Percentiles rank a stretch among this genome's conserved stretches.
These are phyloP conservation scores for Rhodophaea formosa DNA, from an alignment of 2,888 invertebrate species.

Conservation along the genomic window DNA sequence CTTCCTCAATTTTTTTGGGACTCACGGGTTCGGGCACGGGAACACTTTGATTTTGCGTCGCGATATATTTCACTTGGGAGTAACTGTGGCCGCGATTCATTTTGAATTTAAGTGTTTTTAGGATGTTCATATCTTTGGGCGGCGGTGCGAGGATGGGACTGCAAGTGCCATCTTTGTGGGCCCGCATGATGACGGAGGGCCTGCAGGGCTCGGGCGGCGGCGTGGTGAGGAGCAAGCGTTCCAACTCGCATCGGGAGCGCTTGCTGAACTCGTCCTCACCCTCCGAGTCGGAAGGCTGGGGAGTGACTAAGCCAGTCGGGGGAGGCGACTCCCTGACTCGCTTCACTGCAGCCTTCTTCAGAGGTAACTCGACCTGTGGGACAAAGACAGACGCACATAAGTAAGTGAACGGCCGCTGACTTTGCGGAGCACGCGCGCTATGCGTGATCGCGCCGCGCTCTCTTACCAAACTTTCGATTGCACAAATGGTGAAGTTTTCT, in stretches of 20 bases:
- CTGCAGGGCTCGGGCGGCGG: constrained; percentile 80
- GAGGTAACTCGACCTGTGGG: constrained; percentile 68
- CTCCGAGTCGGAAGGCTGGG: constrained; percentile 93
- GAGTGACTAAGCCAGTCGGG: constrained; percentile 83
- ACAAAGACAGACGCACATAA: constrained; percentile 68
- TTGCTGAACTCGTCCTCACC: constrained; percentile 82
- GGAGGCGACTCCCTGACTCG: constrained; percentile 59
- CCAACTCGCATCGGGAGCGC: constrained; percentile 75
- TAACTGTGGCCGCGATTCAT: constrained; percentile 85
- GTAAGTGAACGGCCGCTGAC: constrained; percentile 71
- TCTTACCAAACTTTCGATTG: constrained; percentile 64
- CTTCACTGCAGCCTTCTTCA: constrained; percentile 66
- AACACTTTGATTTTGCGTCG: constrained; percentile 56
- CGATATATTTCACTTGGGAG: constrained; percentile 82
- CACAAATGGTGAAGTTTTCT: constrained; percentile 46
- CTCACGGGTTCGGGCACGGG: constrained; percentile 33
- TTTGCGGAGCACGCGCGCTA: constrained; percentile 58
- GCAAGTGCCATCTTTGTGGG: constrained; percentile 90
- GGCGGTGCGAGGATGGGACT: constrained; percentile 66
- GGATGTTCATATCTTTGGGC: constrained; percentile 78
- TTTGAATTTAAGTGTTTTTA: constrained; percentile 87
- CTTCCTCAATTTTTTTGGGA: constrained; percentile 42
- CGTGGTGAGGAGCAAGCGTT: constrained; percentile 75
- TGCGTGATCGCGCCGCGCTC: constrained; percentile 65
- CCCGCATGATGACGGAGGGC: constrained; percentile 92